Percentiles rank a stretch among this genome's conserved stretches.
These are phyloP conservation scores for Boloria selene DNA, from an alignment of 2,888 invertebrate species.

Conservation along the genomic window DNA sequence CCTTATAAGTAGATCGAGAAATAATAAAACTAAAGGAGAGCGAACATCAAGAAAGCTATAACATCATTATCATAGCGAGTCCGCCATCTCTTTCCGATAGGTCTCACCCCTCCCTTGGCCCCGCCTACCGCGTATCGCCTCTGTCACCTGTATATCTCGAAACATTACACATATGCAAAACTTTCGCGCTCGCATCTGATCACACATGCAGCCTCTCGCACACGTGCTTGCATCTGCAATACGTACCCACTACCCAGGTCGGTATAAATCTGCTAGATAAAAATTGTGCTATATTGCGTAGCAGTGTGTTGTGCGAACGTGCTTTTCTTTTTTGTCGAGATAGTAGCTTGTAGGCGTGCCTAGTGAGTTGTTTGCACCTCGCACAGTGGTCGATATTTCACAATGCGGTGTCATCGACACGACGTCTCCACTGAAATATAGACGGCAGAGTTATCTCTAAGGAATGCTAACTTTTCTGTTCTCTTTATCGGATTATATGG, in stretches of 20 bases:
- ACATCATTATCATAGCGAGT: conserved; percentile 82
- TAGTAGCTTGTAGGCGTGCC: conserved; percentile 76
- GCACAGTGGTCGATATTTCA: conserved; percentile 79
- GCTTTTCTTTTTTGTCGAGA: conserved; percentile 68
- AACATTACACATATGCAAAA: conserved; percentile 83
- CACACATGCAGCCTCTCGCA: conserved; percentile 18
- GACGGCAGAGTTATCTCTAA: conserved; percentile 46
- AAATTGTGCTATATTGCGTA: conserved; percentile 76
- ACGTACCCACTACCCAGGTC: conserved; percentile 37
- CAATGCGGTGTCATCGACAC: conserved; percentile 67
- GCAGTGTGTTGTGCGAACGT: conserved; percentile 56
- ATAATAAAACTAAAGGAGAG: conserved; percentile 80
- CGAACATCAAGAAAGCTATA: conserved; percentile 82
- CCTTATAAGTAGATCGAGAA: conserved; percentile 81
- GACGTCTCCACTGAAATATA: conserved; percentile 54
- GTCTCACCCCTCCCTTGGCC: conserved; percentile 75
- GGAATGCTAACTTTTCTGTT: conserved; percentile 50
- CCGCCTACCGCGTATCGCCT: conserved; percentile 78
- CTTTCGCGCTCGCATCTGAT: conserved; percentile 73
- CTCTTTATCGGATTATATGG: conserved; percentile 43
- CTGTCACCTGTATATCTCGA: conserved; percentile 82
- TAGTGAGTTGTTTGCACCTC: conserved; percentile 79
- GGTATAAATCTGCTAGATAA: conserved; percentile 80
- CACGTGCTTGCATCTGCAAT: conserved; percentile 42
- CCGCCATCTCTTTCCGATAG: conserved; percentile 81